A percentile compares a stretch with the other conserved stretches of the same genome.
Evolutionary conservation across 2,797 vertebrate genomes (phyloP).

Genomic region (Apogon hyalosoma): DNA sequence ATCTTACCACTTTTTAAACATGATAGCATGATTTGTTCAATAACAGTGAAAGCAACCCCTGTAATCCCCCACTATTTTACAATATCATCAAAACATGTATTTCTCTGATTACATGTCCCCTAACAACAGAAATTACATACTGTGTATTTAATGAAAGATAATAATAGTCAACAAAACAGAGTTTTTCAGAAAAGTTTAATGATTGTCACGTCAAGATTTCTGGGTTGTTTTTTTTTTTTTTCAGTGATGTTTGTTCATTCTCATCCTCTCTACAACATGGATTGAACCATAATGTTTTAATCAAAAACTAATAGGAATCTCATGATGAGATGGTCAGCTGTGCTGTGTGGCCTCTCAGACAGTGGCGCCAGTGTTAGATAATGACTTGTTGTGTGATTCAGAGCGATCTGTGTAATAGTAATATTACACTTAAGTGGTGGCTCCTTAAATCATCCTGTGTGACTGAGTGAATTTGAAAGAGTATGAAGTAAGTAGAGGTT

Average conservation of each 20-base stretch:
- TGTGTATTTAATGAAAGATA: not conserved
- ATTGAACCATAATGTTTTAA: conserved; percentile 38
- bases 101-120: not conserved
- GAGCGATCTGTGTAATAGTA: conserved; percentile 63
- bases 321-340: conserved; percentile 70
- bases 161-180: not conserved
- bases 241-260: conserved; percentile 1
- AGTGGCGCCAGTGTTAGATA: conserved; percentile 68
- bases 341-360: conserved; percentile 49
- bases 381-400: conserved; percentile 64
- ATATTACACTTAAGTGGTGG: conserved; percentile 46
- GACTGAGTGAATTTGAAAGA: conserved; percentile 56
- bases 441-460: conserved; percentile 58
- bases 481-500: conserved; percentile 36
- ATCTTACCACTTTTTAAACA: too few relatives aligned
- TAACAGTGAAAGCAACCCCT: too few relatives aligned
- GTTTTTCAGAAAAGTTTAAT: not conserved
- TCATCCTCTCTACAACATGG: not conserved
- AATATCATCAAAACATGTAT: too few relatives aligned
- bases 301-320: conserved; percentile 68
- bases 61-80: too few relatives aligned
- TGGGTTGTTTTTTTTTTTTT: not conserved
- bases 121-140: not conserved
- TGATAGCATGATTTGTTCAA: too few relatives aligned
- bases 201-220: conserved; percentile 7